Base-by-base conservation (phyloP, 2,888 invertebrate species). In the Tillus elongatus region DNA sequence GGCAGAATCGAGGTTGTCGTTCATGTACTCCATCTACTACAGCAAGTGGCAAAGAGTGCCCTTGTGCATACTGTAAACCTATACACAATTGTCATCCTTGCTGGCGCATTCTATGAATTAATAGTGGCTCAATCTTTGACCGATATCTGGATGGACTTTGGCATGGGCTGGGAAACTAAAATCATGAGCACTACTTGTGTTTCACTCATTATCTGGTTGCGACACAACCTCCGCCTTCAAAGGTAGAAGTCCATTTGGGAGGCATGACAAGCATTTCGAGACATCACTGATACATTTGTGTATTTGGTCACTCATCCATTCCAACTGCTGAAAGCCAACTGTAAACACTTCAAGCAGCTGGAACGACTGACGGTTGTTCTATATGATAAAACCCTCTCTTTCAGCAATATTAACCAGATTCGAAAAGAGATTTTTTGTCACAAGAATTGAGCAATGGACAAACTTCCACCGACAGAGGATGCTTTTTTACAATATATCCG, bases 251-350 rank as follows among this genome's bases (percentile, higher is more conserved):
- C n/a, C n/a, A 8, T 19, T 19, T 19, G n/a, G n/a, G 24, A 19
- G n/a, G 24, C 6, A 19, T 19, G n/a, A 19, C n/a, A 19, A n/a
- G n/a, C n/a, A n/a, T n/a, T n/a, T n/a, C n/a, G n/a, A n/a, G n/a
- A n/a, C n/a, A n/a, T n/a, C n/a, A n/a, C n/a, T n/a, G n/a, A n/a
- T n/a, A n/a, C n/a, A 8, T 19, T 19, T 19, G 24, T 19, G 24
- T 19, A 19, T 19, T 8, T 19, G 24, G 24, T n/a, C 24, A 19
- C n/a, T 19, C 24, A 6, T 6, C n/a, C n/a, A n/a, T n/a, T n/a
- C n/a, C 24, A 19, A 19, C 24, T 19, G 24, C 24, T n/a, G 24
- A 19, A 19, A 19, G 24, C 24, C n/a, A n/a, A n/a, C n/a, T 19
- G 6, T 19, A 19, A 19, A 19, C 6, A 19, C 24, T 19, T 19